These are phyloP conservation scores for Callipepla squamata DNA, from an alignment of 2,113 vertebrate genomes.

Conservation along the genomic window DNA sequence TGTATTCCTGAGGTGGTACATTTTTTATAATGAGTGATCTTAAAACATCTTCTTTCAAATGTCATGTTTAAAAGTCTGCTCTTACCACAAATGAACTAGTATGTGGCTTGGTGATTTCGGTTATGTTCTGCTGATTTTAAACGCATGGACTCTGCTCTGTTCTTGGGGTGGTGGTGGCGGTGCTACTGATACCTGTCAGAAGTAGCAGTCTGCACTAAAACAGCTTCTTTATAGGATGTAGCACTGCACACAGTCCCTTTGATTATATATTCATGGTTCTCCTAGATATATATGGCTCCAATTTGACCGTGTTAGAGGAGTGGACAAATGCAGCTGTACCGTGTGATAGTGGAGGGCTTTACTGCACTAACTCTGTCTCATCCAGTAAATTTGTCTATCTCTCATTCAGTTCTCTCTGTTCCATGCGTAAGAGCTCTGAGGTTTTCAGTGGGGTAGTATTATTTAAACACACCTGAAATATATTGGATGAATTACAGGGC, in stretches of 20 bases:
- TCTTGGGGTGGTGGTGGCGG: not conserved
- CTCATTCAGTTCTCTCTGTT: not conserved
- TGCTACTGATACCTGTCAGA: not conserved
- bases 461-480: not conserved
- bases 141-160: not conserved
- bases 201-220: not conserved
- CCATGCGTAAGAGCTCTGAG: not conserved
- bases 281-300: accelerated
- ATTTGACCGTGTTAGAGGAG: not conserved
- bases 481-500: not conserved
- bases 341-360: not conserved
- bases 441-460: not conserved
- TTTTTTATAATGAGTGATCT: slow-evolving; percentile 50
- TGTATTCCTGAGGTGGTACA: slow-evolving; percentile 31
- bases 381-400: not conserved
- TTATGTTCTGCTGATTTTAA: not conserved
- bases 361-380: not conserved
- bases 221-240: not conserved
- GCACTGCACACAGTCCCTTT: not conserved
- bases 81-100: not conserved
- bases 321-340: not conserved
- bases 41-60: slow-evolving; percentile 16
- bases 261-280: not conserved
- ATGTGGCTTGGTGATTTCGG: not conserved
- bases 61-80: slow-evolving; percentile 18